phyloP scores from a whole-genome alignment of 2,888 invertebrate genomes.

The Acleris sparsana region DNA sequence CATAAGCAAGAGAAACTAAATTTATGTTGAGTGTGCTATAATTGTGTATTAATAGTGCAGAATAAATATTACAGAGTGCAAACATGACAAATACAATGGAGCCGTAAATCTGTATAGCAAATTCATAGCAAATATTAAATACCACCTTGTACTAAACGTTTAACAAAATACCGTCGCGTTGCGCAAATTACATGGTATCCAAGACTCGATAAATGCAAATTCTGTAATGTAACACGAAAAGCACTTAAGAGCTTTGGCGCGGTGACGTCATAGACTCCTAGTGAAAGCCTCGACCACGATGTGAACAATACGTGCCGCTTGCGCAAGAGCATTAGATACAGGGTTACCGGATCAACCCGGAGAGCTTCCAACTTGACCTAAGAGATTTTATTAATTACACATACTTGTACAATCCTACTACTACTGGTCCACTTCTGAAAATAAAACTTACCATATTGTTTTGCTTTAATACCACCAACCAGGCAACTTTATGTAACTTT shows the following conservation, averaged over 20 bases:
- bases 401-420: background rate
- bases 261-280: constrained; percentile 68
- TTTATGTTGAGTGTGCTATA: constrained; percentile 5
- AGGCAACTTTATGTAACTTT: too few relatives aligned
- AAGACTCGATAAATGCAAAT: constrained; percentile 69
- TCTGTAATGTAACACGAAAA: constrained; percentile 66
- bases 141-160: constrained; percentile 21
- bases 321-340: constrained; percentile 70
- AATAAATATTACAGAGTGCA: constrained; percentile 39
- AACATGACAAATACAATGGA: constrained; percentile 41
- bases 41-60: constrained; percentile 17
- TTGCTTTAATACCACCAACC: too few relatives aligned
- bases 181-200: constrained; percentile 56
- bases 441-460: background rate
- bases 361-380: constrained; percentile 23
- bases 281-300: constrained; percentile 69
- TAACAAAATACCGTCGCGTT: constrained; percentile 53
- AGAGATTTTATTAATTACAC: constrained; percentile 16
- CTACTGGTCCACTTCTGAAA: background rate
- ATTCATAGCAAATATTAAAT: constrained; percentile 25
- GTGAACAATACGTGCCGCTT: constrained; percentile 79
- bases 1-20: constrained; percentile 11
- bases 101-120: constrained; percentile 24
- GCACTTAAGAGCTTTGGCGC: constrained; percentile 67
- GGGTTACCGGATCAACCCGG: constrained; percentile 31